A percentile compares a stretch with the other conserved stretches of the same genome.
Conservation (phyloP, 2,113 vertebrate genomes). For the Illadopsis cleaveri region DNA sequence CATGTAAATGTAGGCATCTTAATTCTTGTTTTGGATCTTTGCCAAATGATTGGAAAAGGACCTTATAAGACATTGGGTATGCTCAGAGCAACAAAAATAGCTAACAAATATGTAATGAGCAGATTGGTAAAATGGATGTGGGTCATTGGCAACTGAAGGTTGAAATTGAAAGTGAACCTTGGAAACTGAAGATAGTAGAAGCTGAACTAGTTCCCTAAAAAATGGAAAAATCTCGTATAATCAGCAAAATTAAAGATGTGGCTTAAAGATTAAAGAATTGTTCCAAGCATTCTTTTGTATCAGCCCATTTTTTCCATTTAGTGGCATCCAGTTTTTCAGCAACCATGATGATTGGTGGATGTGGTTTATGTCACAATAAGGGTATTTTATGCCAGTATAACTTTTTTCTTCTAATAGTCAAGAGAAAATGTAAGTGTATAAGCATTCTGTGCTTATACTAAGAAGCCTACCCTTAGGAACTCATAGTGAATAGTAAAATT, state of each 20-base stretch:
- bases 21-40: background rate
- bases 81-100: background rate
- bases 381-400: background rate
- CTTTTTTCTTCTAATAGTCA: background rate
- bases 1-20: background rate
- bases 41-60: background rate
- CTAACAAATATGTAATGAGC: background rate
- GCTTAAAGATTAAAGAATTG: background rate
- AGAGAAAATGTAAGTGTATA: background rate
- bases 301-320: background rate
- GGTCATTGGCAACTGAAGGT: background rate
- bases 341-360: background rate
- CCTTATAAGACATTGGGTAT: background rate
- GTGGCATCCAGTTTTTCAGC: background rate
- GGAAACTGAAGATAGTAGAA: background rate
- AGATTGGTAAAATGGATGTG: background rate
- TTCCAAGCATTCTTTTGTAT: background rate
- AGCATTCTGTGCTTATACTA: background rate
- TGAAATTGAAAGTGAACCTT: background rate
- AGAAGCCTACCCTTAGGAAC: background rate
- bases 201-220: background rate
- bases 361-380: background rate
- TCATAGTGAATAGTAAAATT: background rate
- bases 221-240: background rate
- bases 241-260: background rate